Evolutionary conservation across 2,113 vertebrate genomes (phyloP).

Genomic region (Sinosuthora webbiana): DNA sequence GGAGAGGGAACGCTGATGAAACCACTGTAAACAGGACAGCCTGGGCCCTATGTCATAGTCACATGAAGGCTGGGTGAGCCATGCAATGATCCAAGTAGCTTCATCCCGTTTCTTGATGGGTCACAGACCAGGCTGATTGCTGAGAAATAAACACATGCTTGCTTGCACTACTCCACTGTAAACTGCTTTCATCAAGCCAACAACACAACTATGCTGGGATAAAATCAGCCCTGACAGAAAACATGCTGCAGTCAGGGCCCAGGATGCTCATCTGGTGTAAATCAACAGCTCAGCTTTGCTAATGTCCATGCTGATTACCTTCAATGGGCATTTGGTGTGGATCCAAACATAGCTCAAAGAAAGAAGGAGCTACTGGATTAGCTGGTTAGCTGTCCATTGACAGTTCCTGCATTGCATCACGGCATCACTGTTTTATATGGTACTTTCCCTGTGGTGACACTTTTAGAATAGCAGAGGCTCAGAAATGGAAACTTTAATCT

Average conservation of each 20-base stretch:
- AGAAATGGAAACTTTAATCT: not conserved
- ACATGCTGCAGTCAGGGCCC: rapidly evolving
- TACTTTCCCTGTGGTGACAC: not conserved
- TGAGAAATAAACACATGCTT: not conserved
- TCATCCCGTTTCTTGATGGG: not conserved
- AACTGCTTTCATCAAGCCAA: not conserved
- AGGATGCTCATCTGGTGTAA: not conserved
- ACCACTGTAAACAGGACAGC: not conserved
- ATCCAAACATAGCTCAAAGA: not conserved
- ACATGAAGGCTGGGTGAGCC: not conserved
- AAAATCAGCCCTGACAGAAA: not conserved
- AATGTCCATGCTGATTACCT: not conserved
- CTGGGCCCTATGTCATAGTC: not conserved
- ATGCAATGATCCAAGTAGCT: not conserved
- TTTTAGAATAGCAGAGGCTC: not conserved
- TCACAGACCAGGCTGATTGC: not conserved
- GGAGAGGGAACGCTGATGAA: not conserved
- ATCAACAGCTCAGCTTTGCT: not conserved
- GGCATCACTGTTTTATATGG: rapidly evolving
- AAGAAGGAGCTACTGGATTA: not conserved
- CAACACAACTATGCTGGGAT: not conserved
- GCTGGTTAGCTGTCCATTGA: not conserved
- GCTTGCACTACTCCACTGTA: not conserved
- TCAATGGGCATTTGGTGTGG: not conserved
- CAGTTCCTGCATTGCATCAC: not conserved